Evolutionary conservation across 2,113 vertebrate genomes (phyloP).

Genomic region (Pelvicachromis taeniatus): DNA sequence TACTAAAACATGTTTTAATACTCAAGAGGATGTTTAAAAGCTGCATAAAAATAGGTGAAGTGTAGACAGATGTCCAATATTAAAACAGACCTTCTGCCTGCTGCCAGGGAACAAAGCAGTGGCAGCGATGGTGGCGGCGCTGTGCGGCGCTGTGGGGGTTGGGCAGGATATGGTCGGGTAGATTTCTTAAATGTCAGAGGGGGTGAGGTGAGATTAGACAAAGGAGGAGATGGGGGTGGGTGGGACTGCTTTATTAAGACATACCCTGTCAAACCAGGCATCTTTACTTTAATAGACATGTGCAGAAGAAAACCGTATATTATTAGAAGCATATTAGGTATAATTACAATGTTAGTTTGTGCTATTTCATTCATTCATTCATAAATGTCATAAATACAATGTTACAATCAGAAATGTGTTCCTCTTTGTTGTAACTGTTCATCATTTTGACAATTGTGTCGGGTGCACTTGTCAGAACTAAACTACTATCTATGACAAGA

Average conservation of each 20-base stretch:
- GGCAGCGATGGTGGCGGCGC: background rate
- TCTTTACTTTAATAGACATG: background rate
- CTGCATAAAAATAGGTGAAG: background rate
- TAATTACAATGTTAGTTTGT: background rate
- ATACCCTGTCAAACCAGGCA: background rate
- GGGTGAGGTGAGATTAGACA: constrained; percentile 35
- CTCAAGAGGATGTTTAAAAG: background rate
- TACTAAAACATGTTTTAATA: background rate
- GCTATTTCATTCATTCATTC: background rate
- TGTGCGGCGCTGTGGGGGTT: background rate
- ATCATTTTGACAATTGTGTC: background rate
- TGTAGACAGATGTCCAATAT: background rate
- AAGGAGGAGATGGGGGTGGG: background rate
- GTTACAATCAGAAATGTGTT: background rate
- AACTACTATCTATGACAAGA: background rate
- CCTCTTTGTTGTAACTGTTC: background rate
- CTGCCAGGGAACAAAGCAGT: constrained; percentile 8
- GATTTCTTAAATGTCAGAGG: constrained; percentile 44
- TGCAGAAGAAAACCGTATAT: background rate
- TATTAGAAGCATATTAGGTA: background rate
- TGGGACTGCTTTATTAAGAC: background rate
- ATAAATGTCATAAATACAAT: background rate
- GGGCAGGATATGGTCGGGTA: background rate
- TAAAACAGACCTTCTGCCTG: background rate
- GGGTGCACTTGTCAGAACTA: background rate